Evolutionary conservation across 2,797 vertebrate species (phyloP).

Genomic region (Eospalax fontanierii): DNA sequence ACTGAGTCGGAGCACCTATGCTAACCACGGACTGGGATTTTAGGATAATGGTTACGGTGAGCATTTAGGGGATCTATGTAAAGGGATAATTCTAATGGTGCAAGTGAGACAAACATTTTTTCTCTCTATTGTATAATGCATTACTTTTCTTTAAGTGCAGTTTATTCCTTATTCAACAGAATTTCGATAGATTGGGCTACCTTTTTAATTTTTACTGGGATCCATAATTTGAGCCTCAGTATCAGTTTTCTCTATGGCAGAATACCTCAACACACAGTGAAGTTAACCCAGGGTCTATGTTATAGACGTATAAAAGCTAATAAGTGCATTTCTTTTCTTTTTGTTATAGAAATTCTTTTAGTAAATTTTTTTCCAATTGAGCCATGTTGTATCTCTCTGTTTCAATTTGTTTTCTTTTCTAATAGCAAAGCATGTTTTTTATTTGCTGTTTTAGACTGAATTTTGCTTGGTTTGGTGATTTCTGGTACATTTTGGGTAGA

Average conservation of each 20-base stretch:
- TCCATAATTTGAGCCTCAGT: background rate
- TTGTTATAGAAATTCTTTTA: constrained; percentile 31
- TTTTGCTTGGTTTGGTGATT: background rate
- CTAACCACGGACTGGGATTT: background rate
- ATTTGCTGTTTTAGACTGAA: background rate
- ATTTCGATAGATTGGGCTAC: background rate
- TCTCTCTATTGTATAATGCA: background rate
- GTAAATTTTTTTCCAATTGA: constrained; percentile 47
- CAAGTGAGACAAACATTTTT: background rate
- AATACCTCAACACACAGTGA: background rate
- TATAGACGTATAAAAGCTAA: constrained; percentile 14
- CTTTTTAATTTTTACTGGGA: constrained; percentile 21
- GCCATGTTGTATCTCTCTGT: background rate
- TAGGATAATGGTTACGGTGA: background rate
- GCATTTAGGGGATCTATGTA: background rate
- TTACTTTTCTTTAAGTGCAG: background rate
- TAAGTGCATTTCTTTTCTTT: constrained; percentile 8
- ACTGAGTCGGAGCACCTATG: background rate
- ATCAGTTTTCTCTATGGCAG: background rate
- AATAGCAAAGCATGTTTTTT: background rate
- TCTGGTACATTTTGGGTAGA: background rate
- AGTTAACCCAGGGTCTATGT: constrained; percentile 21
- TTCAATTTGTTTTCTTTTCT: background rate
- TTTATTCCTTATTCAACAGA: background rate
- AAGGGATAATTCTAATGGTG: background rate